Evolutionary conservation across 2,888 invertebrate species (phyloP).

Genomic region (Allacma fusca): DNA sequence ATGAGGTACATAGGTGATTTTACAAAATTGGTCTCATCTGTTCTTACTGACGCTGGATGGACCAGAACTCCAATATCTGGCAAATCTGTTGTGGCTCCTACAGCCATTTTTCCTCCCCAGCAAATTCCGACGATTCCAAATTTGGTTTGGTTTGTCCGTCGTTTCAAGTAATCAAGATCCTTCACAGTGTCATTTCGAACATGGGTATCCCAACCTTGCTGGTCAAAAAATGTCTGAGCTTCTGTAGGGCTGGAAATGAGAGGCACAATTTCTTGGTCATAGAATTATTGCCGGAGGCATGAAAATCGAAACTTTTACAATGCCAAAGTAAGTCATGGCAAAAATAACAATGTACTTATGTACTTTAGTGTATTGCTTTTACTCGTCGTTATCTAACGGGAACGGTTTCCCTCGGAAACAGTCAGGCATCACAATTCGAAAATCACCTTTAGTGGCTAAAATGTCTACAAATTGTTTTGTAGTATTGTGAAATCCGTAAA

Average conservation of each 20-base stretch:
- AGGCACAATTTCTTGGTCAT: too few species aligned
- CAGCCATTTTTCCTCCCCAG: conserved; percentile 49
- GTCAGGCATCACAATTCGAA: conserved; percentile 54
- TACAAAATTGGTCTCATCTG: conserved; percentile 46
- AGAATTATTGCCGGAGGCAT: background rate
- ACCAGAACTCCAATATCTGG: conserved; percentile 52
- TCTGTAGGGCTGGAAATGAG: conserved; percentile 8
- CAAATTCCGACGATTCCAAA: conserved; percentile 49
- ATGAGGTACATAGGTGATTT: conserved; percentile 53
- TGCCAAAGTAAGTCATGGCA: too few species aligned
- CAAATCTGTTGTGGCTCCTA: conserved; percentile 34
- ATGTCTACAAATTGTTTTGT: conserved; percentile 52
- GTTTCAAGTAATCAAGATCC: conserved; percentile 31
- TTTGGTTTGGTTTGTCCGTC: conserved; percentile 12
- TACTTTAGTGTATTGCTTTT: background rate
- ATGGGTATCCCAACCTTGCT: conserved; percentile 41
- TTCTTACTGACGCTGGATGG: conserved; percentile 54
- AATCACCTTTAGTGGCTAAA: conserved; percentile 46
- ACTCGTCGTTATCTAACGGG: conserved; percentile 37
- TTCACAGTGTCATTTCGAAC: conserved; percentile 28
- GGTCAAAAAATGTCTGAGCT: conserved; percentile 10
- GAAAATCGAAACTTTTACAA: too few species aligned
- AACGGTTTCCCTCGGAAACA: conserved; percentile 51
- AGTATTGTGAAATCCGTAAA: conserved; percentile 50
- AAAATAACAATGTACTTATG: too few species aligned